Conservation (phyloP, 2,888 invertebrate genomes). For the Vesta saturnalis region DNA sequence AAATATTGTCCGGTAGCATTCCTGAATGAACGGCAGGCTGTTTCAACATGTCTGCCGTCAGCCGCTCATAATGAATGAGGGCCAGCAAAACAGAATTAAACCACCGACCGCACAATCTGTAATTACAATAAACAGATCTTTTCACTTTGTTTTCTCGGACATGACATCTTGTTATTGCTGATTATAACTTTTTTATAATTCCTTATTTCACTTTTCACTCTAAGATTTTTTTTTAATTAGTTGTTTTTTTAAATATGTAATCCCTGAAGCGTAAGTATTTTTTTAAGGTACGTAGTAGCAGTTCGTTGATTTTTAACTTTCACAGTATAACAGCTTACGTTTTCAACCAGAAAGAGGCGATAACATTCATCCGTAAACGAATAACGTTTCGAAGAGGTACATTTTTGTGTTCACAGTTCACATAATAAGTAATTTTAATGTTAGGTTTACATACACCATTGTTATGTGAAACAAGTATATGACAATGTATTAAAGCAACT, state of each 20-base stretch:
- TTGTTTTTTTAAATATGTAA: not conserved
- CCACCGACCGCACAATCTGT: slow-evolving; percentile 43
- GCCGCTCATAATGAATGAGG: slow-evolving; percentile 57
- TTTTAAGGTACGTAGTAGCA: not conserved
- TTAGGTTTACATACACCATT: too few relatives aligned
- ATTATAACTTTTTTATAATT: not conserved
- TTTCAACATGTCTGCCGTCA: slow-evolving; percentile 58
- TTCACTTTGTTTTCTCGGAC: slow-evolving; percentile 39
- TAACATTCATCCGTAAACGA: too few relatives aligned
- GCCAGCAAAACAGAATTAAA: slow-evolving; percentile 46
- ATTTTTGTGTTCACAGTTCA: too few relatives aligned
- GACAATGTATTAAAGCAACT: too few relatives aligned
- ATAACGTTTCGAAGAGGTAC: too few relatives aligned
- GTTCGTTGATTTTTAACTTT: not conserved
- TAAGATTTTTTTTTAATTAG: not conserved
- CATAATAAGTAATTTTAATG: too few relatives aligned
- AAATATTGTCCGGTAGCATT: slow-evolving; percentile 59
- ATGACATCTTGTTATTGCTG: slow-evolving; percentile 37
- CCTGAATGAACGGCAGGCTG: slow-evolving; percentile 58
- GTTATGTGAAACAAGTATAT: too few relatives aligned
- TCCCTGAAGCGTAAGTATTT: not conserved
- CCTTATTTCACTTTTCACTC: not conserved
- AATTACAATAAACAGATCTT: slow-evolving; percentile 48
- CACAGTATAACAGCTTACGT: not conserved
- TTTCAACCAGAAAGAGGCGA: not conserved